Evolutionary conservation across 2,113 vertebrate genomes (phyloP).

Genomic region (Struthio camelus): DNA sequence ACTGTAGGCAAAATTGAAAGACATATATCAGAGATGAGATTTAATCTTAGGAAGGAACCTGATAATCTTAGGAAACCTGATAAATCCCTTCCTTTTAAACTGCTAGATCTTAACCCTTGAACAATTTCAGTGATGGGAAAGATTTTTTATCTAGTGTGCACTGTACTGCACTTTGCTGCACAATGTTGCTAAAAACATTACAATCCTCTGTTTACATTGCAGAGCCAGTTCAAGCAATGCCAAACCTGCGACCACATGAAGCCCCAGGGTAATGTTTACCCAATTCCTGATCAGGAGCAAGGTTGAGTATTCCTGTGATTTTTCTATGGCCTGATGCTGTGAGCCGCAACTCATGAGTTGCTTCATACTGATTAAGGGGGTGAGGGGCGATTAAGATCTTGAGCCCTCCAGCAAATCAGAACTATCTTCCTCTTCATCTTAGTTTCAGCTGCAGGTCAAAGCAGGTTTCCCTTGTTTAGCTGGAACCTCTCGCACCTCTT

Average conservation of each 20-base stretch:
- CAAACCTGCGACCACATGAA: background rate
- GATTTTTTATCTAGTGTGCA: background rate
- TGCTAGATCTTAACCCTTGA: background rate
- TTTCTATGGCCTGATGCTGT: background rate
- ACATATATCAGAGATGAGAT: background rate
- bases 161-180: background rate
- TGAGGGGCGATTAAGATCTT: conserved; percentile 56
- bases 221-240: conserved; percentile 32
- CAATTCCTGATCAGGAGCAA: background rate
- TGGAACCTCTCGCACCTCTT: conserved; percentile 21
- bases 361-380: conserved; percentile 38
- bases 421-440: conserved; percentile 50
- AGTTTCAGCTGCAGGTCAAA: conserved; percentile 50
- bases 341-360: conserved; percentile 1
- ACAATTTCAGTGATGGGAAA: background rate
- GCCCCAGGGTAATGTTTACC: conserved; percentile 24
- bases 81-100: background rate
- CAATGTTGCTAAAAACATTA: conserved; percentile 7
- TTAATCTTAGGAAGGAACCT: background rate
- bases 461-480: conserved; percentile 56
- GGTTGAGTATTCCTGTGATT: background rate
- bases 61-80: background rate
- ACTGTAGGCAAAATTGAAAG: background rate
- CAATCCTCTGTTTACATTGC: conserved; percentile 26
- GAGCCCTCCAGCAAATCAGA: background rate